Evolutionary conservation across 2,113 vertebrate genomes (phyloP).

Genomic region (Anas platyrhynchos): DNA sequence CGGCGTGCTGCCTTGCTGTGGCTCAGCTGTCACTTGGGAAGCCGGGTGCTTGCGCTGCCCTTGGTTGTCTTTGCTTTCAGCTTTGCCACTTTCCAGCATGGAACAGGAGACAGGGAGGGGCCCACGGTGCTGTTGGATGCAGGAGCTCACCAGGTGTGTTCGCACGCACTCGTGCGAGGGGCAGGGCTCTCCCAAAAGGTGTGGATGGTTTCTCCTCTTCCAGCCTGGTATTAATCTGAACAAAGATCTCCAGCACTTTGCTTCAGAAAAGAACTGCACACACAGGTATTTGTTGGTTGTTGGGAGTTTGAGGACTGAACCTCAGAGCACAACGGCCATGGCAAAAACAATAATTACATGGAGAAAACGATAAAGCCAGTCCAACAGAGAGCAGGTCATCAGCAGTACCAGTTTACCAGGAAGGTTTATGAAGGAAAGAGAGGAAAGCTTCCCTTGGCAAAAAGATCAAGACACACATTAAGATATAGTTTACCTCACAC

Average conservation of each 20-base stretch:
- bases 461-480: conserved; percentile 48
- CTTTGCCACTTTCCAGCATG: not conserved
- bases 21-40: not conserved
- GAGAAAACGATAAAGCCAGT: not conserved
- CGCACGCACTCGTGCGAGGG: not conserved
- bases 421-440: conserved; percentile 36
- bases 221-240: not conserved
- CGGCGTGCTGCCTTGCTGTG: not conserved
- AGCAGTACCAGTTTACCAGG: not conserved
- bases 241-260: not conserved
- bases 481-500: conserved; percentile 21
- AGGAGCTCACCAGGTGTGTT: not conserved
- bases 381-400: not conserved
- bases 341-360: not conserved
- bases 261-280: not conserved
- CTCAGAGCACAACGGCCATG: not conserved
- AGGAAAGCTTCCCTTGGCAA: conserved; percentile 28
- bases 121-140: rapidly evolving
- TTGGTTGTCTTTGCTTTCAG: conserved; percentile 11
- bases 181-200: rapidly evolving
- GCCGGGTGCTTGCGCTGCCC: not conserved
- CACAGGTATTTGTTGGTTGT: not conserved
- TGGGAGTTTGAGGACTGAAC: not conserved
- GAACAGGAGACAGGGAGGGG: rapidly evolving
- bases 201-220: not conserved